Conservation (phyloP, 1,140 invertebrate genomes). For the Pantala flavescens region DNA sequence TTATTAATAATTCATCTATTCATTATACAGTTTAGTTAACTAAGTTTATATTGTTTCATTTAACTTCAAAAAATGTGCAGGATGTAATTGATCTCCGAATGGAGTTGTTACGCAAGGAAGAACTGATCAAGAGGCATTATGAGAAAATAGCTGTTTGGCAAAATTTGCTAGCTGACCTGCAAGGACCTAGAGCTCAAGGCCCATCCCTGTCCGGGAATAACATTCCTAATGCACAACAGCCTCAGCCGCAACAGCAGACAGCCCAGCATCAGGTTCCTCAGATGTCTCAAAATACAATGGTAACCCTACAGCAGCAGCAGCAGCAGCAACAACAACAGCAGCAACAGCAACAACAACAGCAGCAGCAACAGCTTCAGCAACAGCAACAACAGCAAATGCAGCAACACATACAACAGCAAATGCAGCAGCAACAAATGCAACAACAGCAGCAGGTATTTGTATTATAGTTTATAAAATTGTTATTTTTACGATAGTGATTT, state of each 20-base stretch:
- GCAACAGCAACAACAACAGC: conserved; percentile 38
- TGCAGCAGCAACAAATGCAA: conserved; percentile 27
- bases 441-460: neutral
- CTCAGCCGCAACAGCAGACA: neutral
- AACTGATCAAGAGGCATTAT: conserved; percentile 76
- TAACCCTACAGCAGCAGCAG: conserved; percentile 29
- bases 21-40: too few species aligned
- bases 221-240: conserved; percentile 16
- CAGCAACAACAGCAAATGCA: conserved; percentile 29
- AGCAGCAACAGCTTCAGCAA: conserved; percentile 39
- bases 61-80: conserved; percentile 31
- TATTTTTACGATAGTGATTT: too few species aligned
- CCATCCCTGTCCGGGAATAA: conserved; percentile 35
- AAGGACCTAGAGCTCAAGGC: conserved; percentile 39
- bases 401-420: conserved; percentile 31
- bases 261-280: conserved; percentile 19
- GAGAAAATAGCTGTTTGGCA: conserved; percentile 87
- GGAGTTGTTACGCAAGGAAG: conserved; percentile 77
- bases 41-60: too few species aligned
- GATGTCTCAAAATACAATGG: conserved; percentile 18
- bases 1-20: too few species aligned
- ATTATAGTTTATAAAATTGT: too few species aligned
- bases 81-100: conserved; percentile 74
- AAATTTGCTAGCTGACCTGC: conserved; percentile 63
- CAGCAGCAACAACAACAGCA: conserved; percentile 44